These are phyloP conservation scores for Sweltsa coloradensis DNA, from an alignment of 1,140 invertebrate species.

Conservation along the genomic window DNA sequence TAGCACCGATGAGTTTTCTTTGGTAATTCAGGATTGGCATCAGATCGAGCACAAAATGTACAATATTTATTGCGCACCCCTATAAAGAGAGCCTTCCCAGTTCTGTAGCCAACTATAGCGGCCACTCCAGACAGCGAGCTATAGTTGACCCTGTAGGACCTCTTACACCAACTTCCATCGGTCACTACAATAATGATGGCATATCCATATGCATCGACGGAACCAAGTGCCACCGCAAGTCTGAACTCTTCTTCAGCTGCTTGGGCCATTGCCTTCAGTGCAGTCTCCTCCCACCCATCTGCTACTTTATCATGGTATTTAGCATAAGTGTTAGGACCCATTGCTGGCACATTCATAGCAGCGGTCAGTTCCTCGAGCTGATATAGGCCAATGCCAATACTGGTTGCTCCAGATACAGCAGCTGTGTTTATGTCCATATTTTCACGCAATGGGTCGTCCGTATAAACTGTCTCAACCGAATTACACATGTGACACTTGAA, in stretches of 20 bases:
- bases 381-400: constrained; percentile 3
- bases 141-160: constrained; percentile 23
- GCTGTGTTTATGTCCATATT: constrained; percentile 4
- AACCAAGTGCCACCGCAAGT: constrained; percentile 5
- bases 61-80: neutral
- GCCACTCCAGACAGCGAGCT: constrained; percentile 22
- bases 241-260: constrained; percentile 3
- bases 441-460: no score
- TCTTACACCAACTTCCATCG: constrained; percentile 25
- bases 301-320: neutral
- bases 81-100: constrained; percentile 1
- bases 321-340: constrained; percentile 5
- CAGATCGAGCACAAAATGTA: neutral
- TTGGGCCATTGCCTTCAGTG: constrained; percentile 4
- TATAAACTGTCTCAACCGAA: no score
- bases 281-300: constrained; percentile 6
- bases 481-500: no score
- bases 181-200: constrained; percentile 24
- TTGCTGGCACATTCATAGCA: neutral
- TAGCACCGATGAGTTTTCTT: constrained; percentile 21
- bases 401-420: constrained; percentile 2
- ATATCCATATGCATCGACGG: constrained; percentile 22
- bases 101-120: neutral
- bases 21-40: no score
- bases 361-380: constrained; percentile 7